Percentiles rank a stretch among this genome's conserved stretches.
These are phyloP conservation scores for Tupiocoris notatus DNA, from an alignment of 2,888 invertebrate genomes.

Conservation along the genomic window DNA sequence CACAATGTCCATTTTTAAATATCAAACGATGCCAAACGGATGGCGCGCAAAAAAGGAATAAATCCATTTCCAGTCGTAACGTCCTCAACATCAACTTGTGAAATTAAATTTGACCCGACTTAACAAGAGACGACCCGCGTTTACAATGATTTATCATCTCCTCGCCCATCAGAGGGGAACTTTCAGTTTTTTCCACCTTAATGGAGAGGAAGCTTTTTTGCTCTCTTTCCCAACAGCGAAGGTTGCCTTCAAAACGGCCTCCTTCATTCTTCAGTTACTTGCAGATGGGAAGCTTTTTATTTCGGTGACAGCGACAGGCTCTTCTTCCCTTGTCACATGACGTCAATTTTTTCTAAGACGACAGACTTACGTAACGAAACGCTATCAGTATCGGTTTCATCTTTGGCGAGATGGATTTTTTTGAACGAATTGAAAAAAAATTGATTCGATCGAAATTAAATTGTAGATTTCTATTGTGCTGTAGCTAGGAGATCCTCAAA, in stretches of 20 bases:
- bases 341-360: background rate
- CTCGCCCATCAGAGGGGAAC: background rate
- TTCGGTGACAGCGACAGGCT: background rate
- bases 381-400: too few relatives aligned
- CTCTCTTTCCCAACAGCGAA: background rate
- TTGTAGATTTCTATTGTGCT: too few relatives aligned
- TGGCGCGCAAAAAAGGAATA: too few relatives aligned
- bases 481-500: too few relatives aligned
- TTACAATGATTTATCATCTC: background rate
- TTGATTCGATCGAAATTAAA: too few relatives aligned
- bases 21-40: too few relatives aligned
- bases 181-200: background rate
- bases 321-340: background rate
- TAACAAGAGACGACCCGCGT: background rate
- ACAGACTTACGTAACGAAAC: background rate
- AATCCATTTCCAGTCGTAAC: too few relatives aligned
- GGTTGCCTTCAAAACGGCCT: background rate
- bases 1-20: too few relatives aligned
- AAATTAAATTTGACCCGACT: too few relatives aligned
- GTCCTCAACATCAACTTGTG: too few relatives aligned
- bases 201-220: background rate
- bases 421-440: too few relatives aligned
- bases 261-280: background rate
- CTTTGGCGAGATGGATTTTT: too few relatives aligned
- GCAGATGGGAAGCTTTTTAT: background rate